Base-by-base conservation (phyloP, 2,888 invertebrate genomes). In the Aelia acuminata region DNA sequence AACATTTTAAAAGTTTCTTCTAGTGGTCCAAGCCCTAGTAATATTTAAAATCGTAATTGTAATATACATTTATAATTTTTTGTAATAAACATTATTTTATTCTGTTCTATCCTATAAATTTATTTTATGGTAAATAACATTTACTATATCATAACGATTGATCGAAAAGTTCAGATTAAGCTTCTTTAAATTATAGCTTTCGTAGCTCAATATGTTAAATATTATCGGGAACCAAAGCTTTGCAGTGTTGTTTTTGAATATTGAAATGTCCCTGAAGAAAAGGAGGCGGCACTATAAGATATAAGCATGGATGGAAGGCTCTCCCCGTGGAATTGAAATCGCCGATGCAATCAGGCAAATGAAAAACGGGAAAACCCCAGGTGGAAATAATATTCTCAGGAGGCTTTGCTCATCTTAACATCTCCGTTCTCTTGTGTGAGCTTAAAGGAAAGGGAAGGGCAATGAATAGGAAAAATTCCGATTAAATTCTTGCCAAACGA, bases 311-410 rank as follows among this genome's bases (percentile, higher is more conserved):
- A 63, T 63, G 31, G 31, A 31, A 63, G 7, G 4, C 15, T 31
- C 63, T 31, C 63, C 63, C 20, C 0, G 63, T 31, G 63, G 63
- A 18, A 63, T 31, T 63, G 63, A 63, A 63, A 63, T 63, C 63
- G 63, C 31, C 31, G 31, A 63, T 63, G 63, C 63, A 63, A 63
- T 63, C 31, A 63, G 63, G 63, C 63, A 63, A 63, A 63, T 63
- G 63, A 63, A 63, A 63, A 63, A 18, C 31, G 63, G 31, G 31
- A 63, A 63, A 63, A 31, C 15, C 63, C 31, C 31, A 63, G 63
- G 63, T 31, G 63, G 31, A 63, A 31, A 63, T 63, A 63, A 63
- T 63, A 63, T 63, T 35, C 63, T 18, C 63, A 31, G 31, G 31
- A 63, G 63, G 63, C 63, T 63, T 63, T 63, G 31, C 31, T 26